These are phyloP conservation scores for Hippolais icterina DNA, from an alignment of 2,113 vertebrate genomes.

Conservation along the genomic window DNA sequence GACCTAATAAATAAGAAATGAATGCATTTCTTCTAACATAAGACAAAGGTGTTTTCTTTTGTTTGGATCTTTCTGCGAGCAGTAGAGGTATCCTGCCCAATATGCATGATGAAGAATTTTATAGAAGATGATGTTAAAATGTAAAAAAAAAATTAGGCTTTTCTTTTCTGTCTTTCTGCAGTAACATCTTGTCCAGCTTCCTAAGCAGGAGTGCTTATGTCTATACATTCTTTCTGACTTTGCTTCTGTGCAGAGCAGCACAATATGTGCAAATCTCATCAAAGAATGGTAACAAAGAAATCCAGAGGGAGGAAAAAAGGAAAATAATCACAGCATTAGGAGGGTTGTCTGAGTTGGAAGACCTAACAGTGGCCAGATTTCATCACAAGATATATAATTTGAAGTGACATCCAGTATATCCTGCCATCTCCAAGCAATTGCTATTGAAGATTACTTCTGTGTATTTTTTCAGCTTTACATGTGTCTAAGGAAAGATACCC, in stretches of 20 bases:
- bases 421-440: background rate
- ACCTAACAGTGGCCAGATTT: slow-evolving; percentile 1
- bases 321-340: background rate
- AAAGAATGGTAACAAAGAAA: background rate
- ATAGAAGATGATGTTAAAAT: background rate
- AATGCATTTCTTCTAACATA: background rate
- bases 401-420: background rate
- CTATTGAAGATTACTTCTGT: background rate
- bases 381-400: background rate
- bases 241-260: background rate
- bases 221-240: background rate
- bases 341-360: background rate
- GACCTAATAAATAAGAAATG: background rate
- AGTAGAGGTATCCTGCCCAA: background rate
- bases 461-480: background rate
- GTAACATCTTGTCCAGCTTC: background rate
- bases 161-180: background rate
- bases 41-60: background rate
- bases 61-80: background rate
- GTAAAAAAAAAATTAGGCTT: too few relatives aligned
- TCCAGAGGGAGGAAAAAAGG: background rate
- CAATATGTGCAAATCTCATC: background rate
- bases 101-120: background rate
- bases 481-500: background rate
- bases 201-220: background rate